Evolutionary conservation across 2,888 invertebrate genomes (phyloP).

Genomic region (Noctua janthina): DNA sequence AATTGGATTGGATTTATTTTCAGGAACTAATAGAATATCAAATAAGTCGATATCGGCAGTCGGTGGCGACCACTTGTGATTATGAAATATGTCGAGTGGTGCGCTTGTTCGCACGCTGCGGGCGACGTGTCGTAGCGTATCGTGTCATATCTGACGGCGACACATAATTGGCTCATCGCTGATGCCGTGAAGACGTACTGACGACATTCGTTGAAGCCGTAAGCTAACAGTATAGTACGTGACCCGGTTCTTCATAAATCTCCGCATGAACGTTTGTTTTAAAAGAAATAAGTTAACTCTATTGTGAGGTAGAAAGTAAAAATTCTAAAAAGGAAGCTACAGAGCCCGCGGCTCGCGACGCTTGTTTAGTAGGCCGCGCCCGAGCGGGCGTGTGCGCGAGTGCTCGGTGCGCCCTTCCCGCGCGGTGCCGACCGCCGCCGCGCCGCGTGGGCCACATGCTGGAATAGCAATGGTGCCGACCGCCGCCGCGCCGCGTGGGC

Average conservation of each 20-base stretch:
- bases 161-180: neutral
- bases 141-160: neutral
- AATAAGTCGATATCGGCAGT: neutral
- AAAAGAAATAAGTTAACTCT: constrained; percentile 13
- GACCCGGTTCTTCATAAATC: neutral
- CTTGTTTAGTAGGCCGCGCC: constrained; percentile 14
- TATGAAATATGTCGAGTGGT: neutral
- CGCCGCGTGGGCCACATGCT: neutral
- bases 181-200: neutral
- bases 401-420: constrained; percentile 3
- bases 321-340: constrained; percentile 9
- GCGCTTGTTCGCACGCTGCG: neutral
- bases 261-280: neutral
- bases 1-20: constrained; percentile 16
- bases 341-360: neutral
- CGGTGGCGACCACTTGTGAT: neutral
- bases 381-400: constrained; percentile 5
- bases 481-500: neutral
- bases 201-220: neutral
- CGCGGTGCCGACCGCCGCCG: neutral
- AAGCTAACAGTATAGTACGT: neutral
- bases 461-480: constrained; percentile 13
- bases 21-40: neutral
- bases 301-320: constrained; percentile 6
- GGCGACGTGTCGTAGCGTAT: neutral